phyloP scores from a whole-genome alignment of 2,888 invertebrate species.

The Helicoverpa assulta region DNA sequence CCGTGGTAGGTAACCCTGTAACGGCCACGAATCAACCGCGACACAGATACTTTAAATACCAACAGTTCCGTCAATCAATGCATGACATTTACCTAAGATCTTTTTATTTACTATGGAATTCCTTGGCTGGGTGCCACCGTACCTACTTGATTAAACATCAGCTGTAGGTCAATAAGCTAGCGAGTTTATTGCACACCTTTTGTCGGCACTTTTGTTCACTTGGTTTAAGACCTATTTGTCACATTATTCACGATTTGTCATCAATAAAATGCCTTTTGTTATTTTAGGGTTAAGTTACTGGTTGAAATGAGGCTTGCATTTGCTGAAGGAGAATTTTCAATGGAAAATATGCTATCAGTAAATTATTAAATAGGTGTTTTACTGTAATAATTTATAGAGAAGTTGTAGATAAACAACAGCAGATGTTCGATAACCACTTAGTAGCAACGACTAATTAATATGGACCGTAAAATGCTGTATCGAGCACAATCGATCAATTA shows the following conservation, averaged over 20 bases:
- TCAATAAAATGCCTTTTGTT: background rate
- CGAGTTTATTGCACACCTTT: background rate
- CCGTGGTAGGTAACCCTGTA: background rate
- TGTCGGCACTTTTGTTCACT: background rate
- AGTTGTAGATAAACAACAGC: background rate
- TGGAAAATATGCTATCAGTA: background rate
- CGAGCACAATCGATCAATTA: background rate
- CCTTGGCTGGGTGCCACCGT: conserved; percentile 42
- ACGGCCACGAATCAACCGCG: conserved; percentile 26
- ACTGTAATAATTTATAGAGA: no score
- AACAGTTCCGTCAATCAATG: conserved; percentile 37
- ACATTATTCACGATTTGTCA: background rate
- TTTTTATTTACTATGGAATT: conserved; percentile 47
- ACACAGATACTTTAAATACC: conserved; percentile 47
- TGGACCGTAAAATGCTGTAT: background rate
- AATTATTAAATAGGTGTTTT: no score
- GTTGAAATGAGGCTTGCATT: background rate
- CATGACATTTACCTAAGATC: conserved; percentile 58
- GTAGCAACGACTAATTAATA: background rate
- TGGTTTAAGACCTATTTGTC: background rate
- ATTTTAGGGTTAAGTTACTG: background rate
- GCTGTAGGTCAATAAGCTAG: background rate
- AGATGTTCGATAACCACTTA: background rate
- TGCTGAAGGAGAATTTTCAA: background rate
- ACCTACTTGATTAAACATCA: conserved; percentile 38